Percentiles rank a stretch among this genome's conserved stretches.
Conservation (phyloP, 1,140 invertebrate genomes). For the Conus ventricosus region DNA sequence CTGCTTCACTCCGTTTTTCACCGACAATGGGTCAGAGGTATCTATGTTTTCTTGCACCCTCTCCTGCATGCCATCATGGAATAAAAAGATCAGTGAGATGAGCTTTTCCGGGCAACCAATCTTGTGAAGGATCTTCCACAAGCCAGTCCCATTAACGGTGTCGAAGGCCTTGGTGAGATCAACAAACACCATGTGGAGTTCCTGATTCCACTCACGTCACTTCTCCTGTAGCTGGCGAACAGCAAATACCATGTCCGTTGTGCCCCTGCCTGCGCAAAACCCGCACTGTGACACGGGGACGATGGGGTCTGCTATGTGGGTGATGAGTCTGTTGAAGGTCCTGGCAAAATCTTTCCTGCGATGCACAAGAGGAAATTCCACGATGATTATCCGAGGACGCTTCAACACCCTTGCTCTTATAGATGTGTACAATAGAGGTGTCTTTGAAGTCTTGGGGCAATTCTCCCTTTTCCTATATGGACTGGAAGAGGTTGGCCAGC, state of each 20-base stretch:
- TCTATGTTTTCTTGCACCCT: constrained; percentile 29
- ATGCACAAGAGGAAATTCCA: no score
- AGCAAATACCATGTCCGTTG: constrained; percentile 23
- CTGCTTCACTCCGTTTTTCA: constrained; percentile 21
- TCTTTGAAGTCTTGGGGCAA: no score
- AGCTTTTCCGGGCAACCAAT: constrained; percentile 46
- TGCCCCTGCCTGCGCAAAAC: constrained; percentile 23
- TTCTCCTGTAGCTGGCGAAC: constrained; percentile 33
- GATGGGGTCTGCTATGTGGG: background rate
- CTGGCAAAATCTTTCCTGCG: no score
- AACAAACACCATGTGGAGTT: constrained; percentile 5
- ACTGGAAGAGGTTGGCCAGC: no score
- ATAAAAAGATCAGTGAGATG: constrained; percentile 34
- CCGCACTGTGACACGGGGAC: constrained; percentile 34
- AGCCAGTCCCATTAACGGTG: background rate
- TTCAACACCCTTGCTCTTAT: no score
- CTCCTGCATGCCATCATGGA: constrained; percentile 39
- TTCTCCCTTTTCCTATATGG: no score
- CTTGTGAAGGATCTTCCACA: constrained; percentile 26
- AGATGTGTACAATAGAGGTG: background rate
- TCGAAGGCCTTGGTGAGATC: no score
- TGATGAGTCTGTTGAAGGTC: no score
- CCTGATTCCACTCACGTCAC: background rate
- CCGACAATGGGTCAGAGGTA: constrained; percentile 17
- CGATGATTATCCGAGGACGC: no score